Evolutionary conservation across 2,888 invertebrate genomes (phyloP).

Genomic region (Leistus spinibarbis): DNA sequence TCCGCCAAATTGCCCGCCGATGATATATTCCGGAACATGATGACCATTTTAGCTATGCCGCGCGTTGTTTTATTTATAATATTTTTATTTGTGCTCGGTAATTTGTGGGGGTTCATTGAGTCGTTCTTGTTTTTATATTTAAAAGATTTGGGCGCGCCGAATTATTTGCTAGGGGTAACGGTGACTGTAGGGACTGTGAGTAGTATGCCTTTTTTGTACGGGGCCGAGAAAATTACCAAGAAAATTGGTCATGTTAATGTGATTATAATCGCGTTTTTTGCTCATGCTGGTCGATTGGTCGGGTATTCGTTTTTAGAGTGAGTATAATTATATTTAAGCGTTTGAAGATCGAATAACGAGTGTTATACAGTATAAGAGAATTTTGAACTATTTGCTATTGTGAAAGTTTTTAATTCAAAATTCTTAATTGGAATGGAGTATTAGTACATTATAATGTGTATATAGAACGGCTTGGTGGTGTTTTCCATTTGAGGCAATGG

Average conservation of each 20-base stretch:
- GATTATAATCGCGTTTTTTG: constrained; percentile 83
- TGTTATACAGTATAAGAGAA: neutral
- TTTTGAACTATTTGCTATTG: no score
- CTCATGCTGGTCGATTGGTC: constrained; percentile 80
- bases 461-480: constrained; percentile 89
- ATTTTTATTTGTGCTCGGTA: constrained; percentile 81
- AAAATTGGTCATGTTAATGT: constrained; percentile 83
- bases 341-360: neutral
- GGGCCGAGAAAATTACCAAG: constrained; percentile 81
- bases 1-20: constrained; percentile 79
- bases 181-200: constrained; percentile 84
- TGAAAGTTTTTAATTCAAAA: no score
- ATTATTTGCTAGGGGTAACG: constrained; percentile 81
- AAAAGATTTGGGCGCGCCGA: constrained; percentile 82
- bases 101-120: constrained; percentile 89
- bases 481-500: constrained; percentile 86
- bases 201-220: constrained; percentile 83
- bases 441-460: no score
- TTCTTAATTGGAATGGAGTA: no score
- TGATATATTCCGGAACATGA: constrained; percentile 75
- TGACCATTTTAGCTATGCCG: constrained; percentile 77
- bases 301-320: constrained; percentile 87
- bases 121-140: constrained; percentile 86
- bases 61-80: constrained; percentile 81
- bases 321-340: constrained; percentile 59